Base-by-base conservation (phyloP, 2,113 vertebrate genomes). In the Trematomus loennbergii region DNA sequence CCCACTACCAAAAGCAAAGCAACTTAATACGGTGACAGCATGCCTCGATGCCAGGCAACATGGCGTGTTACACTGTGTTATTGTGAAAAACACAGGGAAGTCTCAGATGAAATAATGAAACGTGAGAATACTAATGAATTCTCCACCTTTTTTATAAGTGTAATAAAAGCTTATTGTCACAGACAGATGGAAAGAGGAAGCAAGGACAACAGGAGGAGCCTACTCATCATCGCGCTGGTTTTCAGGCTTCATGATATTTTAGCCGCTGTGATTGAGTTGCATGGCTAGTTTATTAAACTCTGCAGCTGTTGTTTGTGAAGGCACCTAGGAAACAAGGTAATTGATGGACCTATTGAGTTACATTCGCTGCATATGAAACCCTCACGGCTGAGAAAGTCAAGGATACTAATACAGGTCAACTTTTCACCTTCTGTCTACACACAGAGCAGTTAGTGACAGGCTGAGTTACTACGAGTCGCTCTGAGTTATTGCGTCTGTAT, bases 271-370 rank as follows among this genome's bases (percentile, higher is more conserved):
- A 83, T 83, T 89, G 84, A 85, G 81, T 86, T 91, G 86, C 87
- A 85, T 3, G 78, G 66, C 52, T 29, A 22, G 78, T 89, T 92
- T 91, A 88, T 92, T 89, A 86, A 93, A 92, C 87, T 88, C 89
- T 90, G 92, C 94, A 95, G 94, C 94, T 95, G 95, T 94, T 95
- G 94, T 95, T 95, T 94, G 83, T 85, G 84, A 86, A 82, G 85
- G 83, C 90, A 89, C 92, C 92, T 72, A 88, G 92, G 93, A 93
- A 93, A 94, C 91, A 86, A 91, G 83, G 88, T 93, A 91, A 93
- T 87, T 89, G 90, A 93, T 87, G 88, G 87, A 85, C 76, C 82
- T 88, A 80, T 91, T 86, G 76, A 79, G 91, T 94, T 93, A 89
- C 92, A 74, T 70, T 79, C 40, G 10, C 79, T 65, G 70, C 80